Evolutionary conservation across 2,113 vertebrate genomes (phyloP), one percentile per base, ranked within the genome.

Genomic region (Corvus cornix): DNA sequence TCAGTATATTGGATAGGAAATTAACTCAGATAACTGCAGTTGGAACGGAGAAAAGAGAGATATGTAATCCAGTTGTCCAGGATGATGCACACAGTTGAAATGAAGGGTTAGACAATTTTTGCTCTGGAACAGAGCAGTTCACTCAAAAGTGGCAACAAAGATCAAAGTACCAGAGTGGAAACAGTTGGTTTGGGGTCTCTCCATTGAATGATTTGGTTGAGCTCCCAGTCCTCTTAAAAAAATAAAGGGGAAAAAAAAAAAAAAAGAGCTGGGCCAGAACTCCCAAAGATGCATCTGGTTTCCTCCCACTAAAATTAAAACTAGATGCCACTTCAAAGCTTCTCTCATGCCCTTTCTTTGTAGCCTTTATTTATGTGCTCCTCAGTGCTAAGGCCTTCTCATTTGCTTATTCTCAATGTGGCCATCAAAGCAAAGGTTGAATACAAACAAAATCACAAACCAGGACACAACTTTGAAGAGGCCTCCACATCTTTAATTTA

Each of bases 271-370:
- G 27, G 49, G 39, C 20, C 72, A 90, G 88, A 68, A 58, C 41
- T 81, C 21, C 10, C 24, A 15, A 68, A 84, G 60, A 70, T 44
- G 70, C 87, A 96, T 96, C 85, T 96, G 95, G 21, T 91, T 92
- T 96, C 75, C 83, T 52, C 76, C 39, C 79, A 80, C 88, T 90
- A 53, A 81, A 93, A 96, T 84, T 66, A 89, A 79, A 96, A 79
- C 67, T 94, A 56, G 76, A 92, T 31, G 37, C 95, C 90, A 96
- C 96, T 95, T 97, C 95, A 96, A 96, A 96, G 93, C 64, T 46
- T 75, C 76, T 39, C 56, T 64, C 26, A 24, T 67, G 68, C 22
- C 68, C 76, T 70, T 64, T 67, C 70, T 93, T 80, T 77, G 70
- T 26, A 77, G 64, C 41, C 72, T 81, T 94, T 93, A 93, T 92